phyloP scores from a whole-genome alignment of 1,140 invertebrate genomes.

The Ostrea edulis region DNA sequence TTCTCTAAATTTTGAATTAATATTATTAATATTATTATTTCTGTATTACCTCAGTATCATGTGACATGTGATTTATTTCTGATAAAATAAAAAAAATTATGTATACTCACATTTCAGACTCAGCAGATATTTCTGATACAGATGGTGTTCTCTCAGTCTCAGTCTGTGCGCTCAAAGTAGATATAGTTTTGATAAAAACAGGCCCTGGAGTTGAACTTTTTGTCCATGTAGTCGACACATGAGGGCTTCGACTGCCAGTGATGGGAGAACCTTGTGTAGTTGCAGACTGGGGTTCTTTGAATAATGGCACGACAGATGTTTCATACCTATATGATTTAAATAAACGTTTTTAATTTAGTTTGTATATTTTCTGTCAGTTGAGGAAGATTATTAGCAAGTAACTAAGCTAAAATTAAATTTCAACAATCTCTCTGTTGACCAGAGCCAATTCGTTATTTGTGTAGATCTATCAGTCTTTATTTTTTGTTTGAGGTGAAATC shows the following conservation, averaged over 20 bases:
- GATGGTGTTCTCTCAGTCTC: neutral
- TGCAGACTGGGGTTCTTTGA: too few species aligned
- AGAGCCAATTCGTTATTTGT: too few species aligned
- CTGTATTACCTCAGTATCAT: neutral
- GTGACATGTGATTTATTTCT: neutral
- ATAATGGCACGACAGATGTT: too few species aligned
- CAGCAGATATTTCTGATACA: neutral
- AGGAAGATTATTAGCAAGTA: too few species aligned
- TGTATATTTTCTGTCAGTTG: too few species aligned
- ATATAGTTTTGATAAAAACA: neutral
- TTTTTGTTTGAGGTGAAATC: too few species aligned
- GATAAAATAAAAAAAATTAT: neutral
- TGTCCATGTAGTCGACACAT: neutral
- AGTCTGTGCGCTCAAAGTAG: neutral
- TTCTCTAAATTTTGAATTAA: neutral
- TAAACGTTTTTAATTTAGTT: too few species aligned
- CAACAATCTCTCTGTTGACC: too few species aligned
- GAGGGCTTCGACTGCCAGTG: neutral
- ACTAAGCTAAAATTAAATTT: too few species aligned
- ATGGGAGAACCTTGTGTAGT: neutral
- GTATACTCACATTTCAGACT: neutral
- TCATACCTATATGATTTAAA: too few species aligned
- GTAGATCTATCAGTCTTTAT: too few species aligned
- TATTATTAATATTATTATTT: too few species aligned
- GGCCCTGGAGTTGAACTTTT: neutral